phyloP scores from a whole-genome alignment of 2,888 invertebrate genomes.

The Nasonia oneida region DNA sequence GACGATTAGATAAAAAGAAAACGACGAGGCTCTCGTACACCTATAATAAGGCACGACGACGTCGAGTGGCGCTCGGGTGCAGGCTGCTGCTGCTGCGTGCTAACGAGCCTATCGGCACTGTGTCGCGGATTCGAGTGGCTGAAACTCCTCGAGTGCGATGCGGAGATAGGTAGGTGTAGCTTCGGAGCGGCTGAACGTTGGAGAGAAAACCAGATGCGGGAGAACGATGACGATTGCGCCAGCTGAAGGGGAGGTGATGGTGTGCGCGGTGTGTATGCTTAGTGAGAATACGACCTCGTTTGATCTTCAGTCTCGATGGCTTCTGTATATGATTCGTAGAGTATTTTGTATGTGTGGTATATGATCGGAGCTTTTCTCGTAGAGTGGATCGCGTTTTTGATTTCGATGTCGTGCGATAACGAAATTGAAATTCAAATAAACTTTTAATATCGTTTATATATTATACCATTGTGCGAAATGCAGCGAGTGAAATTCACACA shows the following conservation, averaged over 20 bases:
- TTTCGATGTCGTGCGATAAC: too few species aligned
- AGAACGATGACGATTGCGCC: background rate
- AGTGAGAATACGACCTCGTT: background rate
- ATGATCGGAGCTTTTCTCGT: too few species aligned
- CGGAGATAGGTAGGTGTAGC: background rate
- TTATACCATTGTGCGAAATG: too few species aligned
- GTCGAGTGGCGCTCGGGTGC: conserved; percentile 57
- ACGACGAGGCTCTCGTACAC: background rate
- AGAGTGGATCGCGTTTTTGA: too few species aligned
- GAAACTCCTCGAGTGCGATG: background rate
- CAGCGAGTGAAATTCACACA: background rate
- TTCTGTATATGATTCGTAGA: conserved; percentile 5
- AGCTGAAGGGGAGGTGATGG: background rate
- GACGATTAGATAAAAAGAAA: conserved; percentile 18
- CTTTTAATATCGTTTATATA: too few species aligned
- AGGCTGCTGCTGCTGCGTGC: conserved; percentile 3
- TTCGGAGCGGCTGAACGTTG: background rate
- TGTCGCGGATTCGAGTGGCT: conserved; percentile 2
- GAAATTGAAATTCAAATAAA: too few species aligned
- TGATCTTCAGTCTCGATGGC: background rate
- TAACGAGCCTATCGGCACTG: conserved; percentile 54
- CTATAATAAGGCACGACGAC: conserved; percentile 52
- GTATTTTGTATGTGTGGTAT: too few species aligned
- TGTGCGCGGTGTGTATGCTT: background rate
- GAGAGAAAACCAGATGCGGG: conserved; percentile 3